phyloP scores from a whole-genome alignment of 2,113 vertebrate species.

The Gymnocephalus cernua region DNA sequence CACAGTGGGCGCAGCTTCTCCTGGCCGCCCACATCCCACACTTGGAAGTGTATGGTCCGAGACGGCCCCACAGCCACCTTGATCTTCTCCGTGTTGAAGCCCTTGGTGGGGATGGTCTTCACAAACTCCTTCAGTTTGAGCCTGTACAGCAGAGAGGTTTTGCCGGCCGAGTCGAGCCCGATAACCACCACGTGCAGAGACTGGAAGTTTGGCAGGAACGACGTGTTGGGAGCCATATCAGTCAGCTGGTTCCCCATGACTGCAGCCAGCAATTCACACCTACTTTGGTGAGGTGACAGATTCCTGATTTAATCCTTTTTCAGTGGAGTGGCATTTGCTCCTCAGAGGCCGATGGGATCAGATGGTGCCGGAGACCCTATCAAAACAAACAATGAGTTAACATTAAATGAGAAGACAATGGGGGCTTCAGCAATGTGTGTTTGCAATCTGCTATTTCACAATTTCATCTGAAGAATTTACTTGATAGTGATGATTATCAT shows the following conservation, averaged over 20 bases:
- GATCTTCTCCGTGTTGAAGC: constrained; percentile 94
- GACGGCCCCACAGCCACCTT: constrained; percentile 87
- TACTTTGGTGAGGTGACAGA: constrained; percentile 67
- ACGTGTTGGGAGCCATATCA: constrained; percentile 86
- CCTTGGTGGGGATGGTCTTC: constrained; percentile 91
- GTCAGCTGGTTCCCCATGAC: constrained; percentile 93
- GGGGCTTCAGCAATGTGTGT: constrained; percentile 9
- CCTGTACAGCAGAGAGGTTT: constrained; percentile 91
- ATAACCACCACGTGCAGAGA: constrained; percentile 90
- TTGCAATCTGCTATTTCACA: constrained; percentile 5
- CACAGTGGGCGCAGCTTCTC: constrained; percentile 93
- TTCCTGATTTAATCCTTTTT: constrained; percentile 61
- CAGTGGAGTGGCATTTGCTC: constrained; percentile 75
- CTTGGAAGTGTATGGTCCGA: constrained; percentile 89
- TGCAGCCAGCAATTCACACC: constrained; percentile 64
- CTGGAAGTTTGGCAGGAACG: constrained; percentile 89
- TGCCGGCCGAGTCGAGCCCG: constrained; percentile 90
- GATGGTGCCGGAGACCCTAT: constrained; percentile 73
- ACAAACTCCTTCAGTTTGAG: constrained; percentile 94
- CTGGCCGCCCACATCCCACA: constrained; percentile 94
- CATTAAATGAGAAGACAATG: constrained; percentile 44
- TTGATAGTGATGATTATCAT: constrained; percentile 9
- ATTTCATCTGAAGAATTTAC: background rate
- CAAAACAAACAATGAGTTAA: constrained; percentile 74
- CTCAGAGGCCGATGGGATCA: constrained; percentile 58